Evolutionary conservation across 2,113 vertebrate species (phyloP).

Genomic region (Elgaria multicarinata): DNA sequence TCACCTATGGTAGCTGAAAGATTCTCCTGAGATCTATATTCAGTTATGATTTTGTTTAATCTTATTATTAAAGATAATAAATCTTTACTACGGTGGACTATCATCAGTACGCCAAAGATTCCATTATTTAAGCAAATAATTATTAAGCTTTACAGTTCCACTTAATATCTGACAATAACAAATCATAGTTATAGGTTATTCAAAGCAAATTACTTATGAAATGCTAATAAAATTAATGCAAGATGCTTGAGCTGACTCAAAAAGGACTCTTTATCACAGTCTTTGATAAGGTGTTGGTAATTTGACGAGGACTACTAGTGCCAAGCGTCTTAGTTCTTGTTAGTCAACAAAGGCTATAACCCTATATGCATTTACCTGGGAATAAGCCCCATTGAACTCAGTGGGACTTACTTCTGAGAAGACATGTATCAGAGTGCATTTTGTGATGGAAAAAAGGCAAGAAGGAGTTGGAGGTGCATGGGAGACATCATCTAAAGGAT

Average conservation of each 20-base stretch:
- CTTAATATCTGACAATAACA: constrained; percentile 74
- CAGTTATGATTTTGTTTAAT: constrained; percentile 79
- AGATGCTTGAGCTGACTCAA: constrained; percentile 66
- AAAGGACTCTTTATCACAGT: constrained; percentile 56
- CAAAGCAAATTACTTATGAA: constrained; percentile 77
- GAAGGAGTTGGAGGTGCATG: too few species aligned
- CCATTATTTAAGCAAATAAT: constrained; percentile 83
- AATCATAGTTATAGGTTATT: constrained; percentile 74
- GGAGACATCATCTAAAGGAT: too few species aligned
- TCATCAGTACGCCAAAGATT: constrained; percentile 69
- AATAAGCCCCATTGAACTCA: too few species aligned
- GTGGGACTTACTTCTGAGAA: too few species aligned
- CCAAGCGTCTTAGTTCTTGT: constrained; percentile 68
- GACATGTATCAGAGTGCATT: too few species aligned
- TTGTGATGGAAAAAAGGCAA: too few species aligned
- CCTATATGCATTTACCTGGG: too few species aligned
- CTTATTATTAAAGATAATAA: constrained; percentile 79
- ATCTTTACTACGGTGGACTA: constrained; percentile 74
- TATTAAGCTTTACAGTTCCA: constrained; percentile 73
- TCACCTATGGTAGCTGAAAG: constrained; percentile 74
- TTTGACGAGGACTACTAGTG: constrained; percentile 52
- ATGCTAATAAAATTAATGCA: constrained; percentile 78
- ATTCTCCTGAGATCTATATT: constrained; percentile 75
- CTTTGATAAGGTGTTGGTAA: constrained; percentile 63
- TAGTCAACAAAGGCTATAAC: constrained; percentile 65